phyloP scores from a whole-genome alignment of 2,888 invertebrate species.

The Amphipyra berbera region DNA sequence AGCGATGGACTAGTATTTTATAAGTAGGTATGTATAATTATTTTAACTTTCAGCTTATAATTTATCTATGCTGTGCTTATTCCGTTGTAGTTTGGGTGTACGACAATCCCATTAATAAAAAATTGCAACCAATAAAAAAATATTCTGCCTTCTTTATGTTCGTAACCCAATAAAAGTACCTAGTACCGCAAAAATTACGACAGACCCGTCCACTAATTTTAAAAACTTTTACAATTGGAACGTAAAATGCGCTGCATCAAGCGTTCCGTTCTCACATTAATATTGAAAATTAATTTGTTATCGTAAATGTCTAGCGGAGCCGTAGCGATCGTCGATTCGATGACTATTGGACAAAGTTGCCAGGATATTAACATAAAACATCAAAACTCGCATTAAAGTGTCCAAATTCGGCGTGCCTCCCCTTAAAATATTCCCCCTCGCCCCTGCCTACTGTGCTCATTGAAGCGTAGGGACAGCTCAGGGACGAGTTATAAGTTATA shows the following conservation, averaged over 20 bases:
- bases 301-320: slow-evolving; percentile 44
- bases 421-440: slow-evolving; percentile 75
- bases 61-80: no score
- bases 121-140: no score
- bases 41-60: no score
- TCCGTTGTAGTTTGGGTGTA: no score
- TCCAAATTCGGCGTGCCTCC: slow-evolving; percentile 79
- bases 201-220: slow-evolving; percentile 1
- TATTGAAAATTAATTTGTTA: slow-evolving; percentile 66
- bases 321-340: slow-evolving; percentile 68
- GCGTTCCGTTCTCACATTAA: slow-evolving; percentile 39
- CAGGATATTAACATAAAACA: slow-evolving; percentile 88
- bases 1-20: no score
- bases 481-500: slow-evolving; percentile 60
- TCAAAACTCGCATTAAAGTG: slow-evolving; percentile 89
- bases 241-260: slow-evolving; percentile 24
- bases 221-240: slow-evolving; percentile 15
- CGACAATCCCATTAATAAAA: no score
- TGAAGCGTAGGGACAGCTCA: slow-evolving; percentile 69
- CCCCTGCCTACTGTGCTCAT: slow-evolving; percentile 72
- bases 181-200: slow-evolving; percentile 1
- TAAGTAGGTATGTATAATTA: no score
- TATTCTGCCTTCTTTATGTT: neutral
- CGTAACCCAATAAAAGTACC: neutral
- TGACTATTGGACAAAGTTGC: slow-evolving; percentile 80